phyloP scores from a whole-genome alignment of 2,113 vertebrate species.

The Elgaria multicarinata region DNA sequence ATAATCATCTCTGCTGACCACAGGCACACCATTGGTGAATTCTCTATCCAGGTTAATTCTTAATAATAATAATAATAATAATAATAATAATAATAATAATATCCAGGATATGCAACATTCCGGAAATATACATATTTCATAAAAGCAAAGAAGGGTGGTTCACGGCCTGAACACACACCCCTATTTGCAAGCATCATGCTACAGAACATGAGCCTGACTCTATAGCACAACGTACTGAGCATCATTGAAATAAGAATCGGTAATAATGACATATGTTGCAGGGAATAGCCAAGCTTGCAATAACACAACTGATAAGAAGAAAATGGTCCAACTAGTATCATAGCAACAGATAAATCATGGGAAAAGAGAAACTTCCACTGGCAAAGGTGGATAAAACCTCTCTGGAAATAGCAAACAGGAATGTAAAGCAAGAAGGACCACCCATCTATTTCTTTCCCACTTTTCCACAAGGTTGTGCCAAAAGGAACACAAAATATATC shows the following conservation, averaged over 20 bases:
- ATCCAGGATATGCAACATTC: neutral
- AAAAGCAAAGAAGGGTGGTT: neutral
- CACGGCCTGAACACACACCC: neutral
- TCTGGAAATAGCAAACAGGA: neutral
- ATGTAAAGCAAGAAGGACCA: neutral
- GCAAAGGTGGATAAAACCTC: neutral
- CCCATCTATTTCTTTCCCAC: neutral
- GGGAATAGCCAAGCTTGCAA: neutral
- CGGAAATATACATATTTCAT: slow-evolving; percentile 46
- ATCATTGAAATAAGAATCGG: neutral
- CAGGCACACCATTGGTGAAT: slow-evolving; percentile 44
- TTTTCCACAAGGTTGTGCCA: neutral
- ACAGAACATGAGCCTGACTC: neutral
- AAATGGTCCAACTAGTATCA: slow-evolving; percentile 8
- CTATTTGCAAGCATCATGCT: neutral
- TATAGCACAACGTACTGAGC: neutral
- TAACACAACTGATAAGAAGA: neutral
- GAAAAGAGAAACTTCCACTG: slow-evolving; percentile 11
- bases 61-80: too few relatives aligned
- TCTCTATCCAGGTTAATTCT: neutral
- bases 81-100: too few relatives aligned
- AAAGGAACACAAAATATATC: neutral
- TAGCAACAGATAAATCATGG: neutral
- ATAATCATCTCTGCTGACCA: slow-evolving; percentile 64
- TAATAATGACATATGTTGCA: neutral